Conservation (phyloP, 2,113 vertebrate species). For the Vulpes ferrilata region DNA sequence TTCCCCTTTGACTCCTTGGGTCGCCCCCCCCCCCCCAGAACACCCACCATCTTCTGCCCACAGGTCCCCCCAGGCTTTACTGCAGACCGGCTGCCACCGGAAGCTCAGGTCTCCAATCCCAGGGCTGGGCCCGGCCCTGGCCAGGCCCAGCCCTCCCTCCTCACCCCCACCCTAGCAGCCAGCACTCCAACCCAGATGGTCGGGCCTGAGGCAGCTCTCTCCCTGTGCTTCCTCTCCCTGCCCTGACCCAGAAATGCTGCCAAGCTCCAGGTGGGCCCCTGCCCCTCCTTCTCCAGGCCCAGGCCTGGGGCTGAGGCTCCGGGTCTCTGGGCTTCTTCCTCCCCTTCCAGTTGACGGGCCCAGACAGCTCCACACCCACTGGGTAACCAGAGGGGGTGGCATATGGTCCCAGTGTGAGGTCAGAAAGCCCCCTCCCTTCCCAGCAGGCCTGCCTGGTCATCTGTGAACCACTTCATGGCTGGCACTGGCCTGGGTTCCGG, state of each 20-base stretch:
- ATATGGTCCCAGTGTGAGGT: slow-evolving; percentile 76
- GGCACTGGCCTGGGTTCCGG: slow-evolving; percentile 37
- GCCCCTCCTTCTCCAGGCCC: neutral
- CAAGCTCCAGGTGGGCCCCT: slow-evolving; percentile 69
- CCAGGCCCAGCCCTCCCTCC: neutral
- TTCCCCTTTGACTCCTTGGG: neutral
- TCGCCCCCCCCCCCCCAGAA: neutral
- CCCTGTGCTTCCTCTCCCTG: slow-evolving; percentile 43
- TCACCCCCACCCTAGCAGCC: neutral
- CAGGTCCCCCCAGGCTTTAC: no score
- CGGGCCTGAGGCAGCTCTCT: slow-evolving; percentile 56
- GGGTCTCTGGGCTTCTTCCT: neutral
- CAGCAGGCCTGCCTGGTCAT: slow-evolving; percentile 61
- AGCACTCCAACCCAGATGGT: slow-evolving; percentile 76
- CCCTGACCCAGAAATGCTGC: slow-evolving; percentile 77
- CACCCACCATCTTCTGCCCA: neutral
- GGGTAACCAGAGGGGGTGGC: slow-evolving; percentile 51
- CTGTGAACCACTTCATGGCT: slow-evolving; percentile 48
- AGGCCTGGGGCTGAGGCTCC: neutral
- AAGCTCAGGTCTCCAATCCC: neutral
- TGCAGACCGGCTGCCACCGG: neutral
- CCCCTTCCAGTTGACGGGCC: neutral
- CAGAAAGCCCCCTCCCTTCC: slow-evolving; percentile 49
- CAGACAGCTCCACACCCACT: neutral
- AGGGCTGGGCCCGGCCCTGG: neutral